Conservation (phyloP, 1,140 invertebrate genomes). For the Drosophila rhopaloa region DNA sequence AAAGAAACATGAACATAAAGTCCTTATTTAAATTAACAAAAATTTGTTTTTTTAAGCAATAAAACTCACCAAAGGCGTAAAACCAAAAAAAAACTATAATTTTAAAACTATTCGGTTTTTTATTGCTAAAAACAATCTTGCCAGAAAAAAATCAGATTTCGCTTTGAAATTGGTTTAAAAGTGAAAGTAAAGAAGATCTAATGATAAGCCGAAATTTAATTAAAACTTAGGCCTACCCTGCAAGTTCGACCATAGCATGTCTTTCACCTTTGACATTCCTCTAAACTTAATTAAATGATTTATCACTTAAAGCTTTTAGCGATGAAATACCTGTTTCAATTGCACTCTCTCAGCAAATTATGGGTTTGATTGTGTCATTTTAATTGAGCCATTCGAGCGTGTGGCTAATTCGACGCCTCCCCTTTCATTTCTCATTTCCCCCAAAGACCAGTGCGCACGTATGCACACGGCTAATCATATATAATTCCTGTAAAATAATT, state of each 20-base stretch:
- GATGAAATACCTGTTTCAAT: slow-evolving; percentile 25
- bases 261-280: slow-evolving; percentile 40
- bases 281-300: slow-evolving; percentile 37
- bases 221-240: slow-evolving; percentile 7
- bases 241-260: slow-evolving; percentile 1
- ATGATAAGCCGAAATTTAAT: slow-evolving; percentile 11
- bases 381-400: slow-evolving; percentile 70
- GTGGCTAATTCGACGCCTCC: slow-evolving; percentile 22
- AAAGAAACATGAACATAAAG: no score
- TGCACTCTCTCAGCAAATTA: slow-evolving; percentile 21
- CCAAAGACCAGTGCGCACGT: slow-evolving; percentile 11
- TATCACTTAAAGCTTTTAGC: slow-evolving; percentile 13
- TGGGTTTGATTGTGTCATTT: slow-evolving; percentile 52
- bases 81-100: no score
- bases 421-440: slow-evolving; percentile 16
- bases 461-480: slow-evolving; percentile 61
- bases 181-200: slow-evolving; percentile 30
- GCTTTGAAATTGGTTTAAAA: not conserved
- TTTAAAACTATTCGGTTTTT: no score
- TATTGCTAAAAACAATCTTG: no score
- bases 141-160: not conserved
- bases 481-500: slow-evolving; percentile 74
- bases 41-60: no score
- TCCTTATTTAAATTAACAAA: no score
- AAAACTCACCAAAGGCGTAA: no score